These are phyloP conservation scores for Nesoenas mayeri DNA, from an alignment of 2,113 vertebrate genomes.

Conservation along the genomic window DNA sequence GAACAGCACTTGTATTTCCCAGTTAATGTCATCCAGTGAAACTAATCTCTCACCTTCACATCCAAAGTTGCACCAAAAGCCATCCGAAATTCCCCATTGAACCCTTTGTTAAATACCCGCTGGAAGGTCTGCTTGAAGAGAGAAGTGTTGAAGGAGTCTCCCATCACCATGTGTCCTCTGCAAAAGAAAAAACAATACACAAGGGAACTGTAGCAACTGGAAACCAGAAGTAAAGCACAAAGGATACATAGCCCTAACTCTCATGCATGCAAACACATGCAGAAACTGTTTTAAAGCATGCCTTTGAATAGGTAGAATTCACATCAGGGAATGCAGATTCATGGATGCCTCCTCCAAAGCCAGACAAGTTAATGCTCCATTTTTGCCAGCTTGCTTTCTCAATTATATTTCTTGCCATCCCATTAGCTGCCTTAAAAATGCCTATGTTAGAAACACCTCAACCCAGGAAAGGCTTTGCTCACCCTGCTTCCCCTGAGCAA, in stretches of 20 bases:
- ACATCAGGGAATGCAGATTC: background rate
- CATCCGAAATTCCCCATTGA: conserved; percentile 92
- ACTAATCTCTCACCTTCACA: conserved; percentile 83
- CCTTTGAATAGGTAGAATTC: background rate
- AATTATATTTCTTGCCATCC: background rate
- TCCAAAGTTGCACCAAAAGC: conserved; percentile 94
- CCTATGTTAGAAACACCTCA: background rate
- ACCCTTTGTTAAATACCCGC: conserved; percentile 92
- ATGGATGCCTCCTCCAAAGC: background rate
- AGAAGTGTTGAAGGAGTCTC: conserved; percentile 98
- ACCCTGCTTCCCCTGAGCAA: background rate
- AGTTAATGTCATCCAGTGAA: background rate
- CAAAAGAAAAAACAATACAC: background rate
- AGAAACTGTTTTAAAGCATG: background rate
- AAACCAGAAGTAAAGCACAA: background rate
- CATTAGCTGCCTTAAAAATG: background rate
- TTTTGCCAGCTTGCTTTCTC: background rate
- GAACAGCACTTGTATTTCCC: background rate
- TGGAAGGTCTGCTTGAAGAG: conserved; percentile 99
- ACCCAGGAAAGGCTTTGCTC: background rate
- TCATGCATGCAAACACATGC: background rate
- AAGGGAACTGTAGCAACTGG: background rate
- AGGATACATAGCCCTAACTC: background rate
- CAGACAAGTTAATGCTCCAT: background rate
- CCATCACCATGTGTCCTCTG: conserved; percentile 97